phyloP scores from a whole-genome alignment of 1,140 invertebrate genomes.

The Euschistus heros region DNA sequence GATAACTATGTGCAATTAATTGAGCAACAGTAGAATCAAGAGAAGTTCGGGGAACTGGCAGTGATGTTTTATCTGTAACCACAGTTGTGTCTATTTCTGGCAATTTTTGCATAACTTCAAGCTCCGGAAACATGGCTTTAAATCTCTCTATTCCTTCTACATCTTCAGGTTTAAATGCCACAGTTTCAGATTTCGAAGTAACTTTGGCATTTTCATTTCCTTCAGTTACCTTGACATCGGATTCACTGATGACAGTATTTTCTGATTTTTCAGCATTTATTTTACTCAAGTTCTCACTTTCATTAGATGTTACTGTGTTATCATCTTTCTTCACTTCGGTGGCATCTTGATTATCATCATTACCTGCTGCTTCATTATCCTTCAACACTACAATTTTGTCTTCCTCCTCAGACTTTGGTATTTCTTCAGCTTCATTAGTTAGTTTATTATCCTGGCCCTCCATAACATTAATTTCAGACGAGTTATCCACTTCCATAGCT shows the following conservation, averaged over 20 bases:
- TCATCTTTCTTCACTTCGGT: neutral
- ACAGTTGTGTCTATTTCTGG: conserved; percentile 51
- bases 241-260: conserved; percentile 29
- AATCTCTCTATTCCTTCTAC: conserved; percentile 35
- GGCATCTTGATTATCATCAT: neutral
- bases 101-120: conserved; percentile 56
- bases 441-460: neutral
- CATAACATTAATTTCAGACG: too few relatives aligned
- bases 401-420: neutral
- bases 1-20: conserved; percentile 44
- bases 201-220: conserved; percentile 19
- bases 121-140: conserved; percentile 60
- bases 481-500: too few relatives aligned
- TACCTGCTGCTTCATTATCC: conserved; percentile 1
- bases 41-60: conserved; percentile 21
- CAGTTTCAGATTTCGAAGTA: neutral
- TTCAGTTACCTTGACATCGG: conserved; percentile 23
- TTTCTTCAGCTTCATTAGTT: conserved; percentile 20
- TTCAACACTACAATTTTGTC: conserved; percentile 1
- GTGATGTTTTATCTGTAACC: conserved; percentile 31
- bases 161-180: conserved; percentile 2
- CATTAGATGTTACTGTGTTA: conserved; percentile 12
- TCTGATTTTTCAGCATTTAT: conserved; percentile 28
- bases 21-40: conserved; percentile 50
- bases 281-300: conserved; percentile 20